Evolutionary conservation across 37 sponge, comb jelly and placozoan genomes (phyloP), one percentile per base, ranked within the genome.

Genomic region (Diacarnus erythraeanus): DNA sequence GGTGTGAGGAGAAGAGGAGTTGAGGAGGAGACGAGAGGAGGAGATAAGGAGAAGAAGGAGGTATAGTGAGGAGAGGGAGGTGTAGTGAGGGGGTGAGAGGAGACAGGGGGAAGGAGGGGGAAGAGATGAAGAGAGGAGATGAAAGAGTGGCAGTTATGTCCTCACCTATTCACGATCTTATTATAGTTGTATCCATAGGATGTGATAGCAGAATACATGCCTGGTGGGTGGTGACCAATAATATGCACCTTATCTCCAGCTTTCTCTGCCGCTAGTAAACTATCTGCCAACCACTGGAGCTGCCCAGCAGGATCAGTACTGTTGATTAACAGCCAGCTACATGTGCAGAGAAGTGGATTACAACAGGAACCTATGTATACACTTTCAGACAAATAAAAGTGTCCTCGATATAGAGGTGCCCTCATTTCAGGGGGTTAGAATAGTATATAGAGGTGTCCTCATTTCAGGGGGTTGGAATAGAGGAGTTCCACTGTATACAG

Each of bases 271-370:
- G 47, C 35, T 67, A 72, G 84, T 25, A 98, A 87, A 80, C 90
- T 80, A 1, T 84, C 76, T 15, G 89, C 88, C 38, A 98, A 64
- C 98, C 98, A 98, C 54, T 72, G 79, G 44, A 98, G 78, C 89
- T 95, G 93, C 12, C 86, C 91, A 40, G 89, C 91, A 27, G 98
- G 98, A 54, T 98, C 98, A 18, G 89, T 93, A 59, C 64, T 65
- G 71, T 98, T 91, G 82, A 98, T 82, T 22, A 84, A 79, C 63
- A 98, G 74, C 98, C 98, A 98, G 59, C 92, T 91, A 34, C 43
- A 35, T n/a, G n/a, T n/a, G n/a, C n/a, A n/a, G n/a, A n/a, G n/a
- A n/a, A n/a, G n/a, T n/a, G n/a, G n/a, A n/a, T n/a, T n/a, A n/a
- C n/a, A n/a, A n/a, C n/a, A n/a, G n/a, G n/a, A n/a, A n/a, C n/a